A percentile compares a stretch with the other conserved stretches of the same genome.
phyloP scores from a whole-genome alignment of 2,113 vertebrate species.

The Microtus oregoni region DNA sequence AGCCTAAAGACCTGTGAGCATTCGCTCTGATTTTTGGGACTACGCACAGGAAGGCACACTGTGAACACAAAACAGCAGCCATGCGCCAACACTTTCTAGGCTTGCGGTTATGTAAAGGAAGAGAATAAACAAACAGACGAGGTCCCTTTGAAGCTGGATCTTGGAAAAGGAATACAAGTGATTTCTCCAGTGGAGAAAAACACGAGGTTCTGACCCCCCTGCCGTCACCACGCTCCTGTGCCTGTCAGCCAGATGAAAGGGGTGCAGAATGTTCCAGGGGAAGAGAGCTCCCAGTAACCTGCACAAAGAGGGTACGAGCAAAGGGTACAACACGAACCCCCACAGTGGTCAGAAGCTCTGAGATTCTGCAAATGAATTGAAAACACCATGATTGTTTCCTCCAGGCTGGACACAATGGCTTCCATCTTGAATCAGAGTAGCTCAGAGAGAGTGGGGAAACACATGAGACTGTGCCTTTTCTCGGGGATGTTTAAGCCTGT shows the following conservation, averaged over 20 bases:
- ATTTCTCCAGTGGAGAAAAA: constrained; percentile 13
- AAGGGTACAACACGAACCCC: neutral
- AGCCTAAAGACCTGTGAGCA: neutral
- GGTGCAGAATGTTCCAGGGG: neutral
- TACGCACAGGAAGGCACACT: neutral
- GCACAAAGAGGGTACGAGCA: neutral
- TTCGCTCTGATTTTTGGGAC: neutral
- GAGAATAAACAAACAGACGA: neutral
- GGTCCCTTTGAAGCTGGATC: neutral
- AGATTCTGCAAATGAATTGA: neutral
- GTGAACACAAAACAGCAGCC: neutral
- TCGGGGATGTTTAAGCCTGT: neutral
- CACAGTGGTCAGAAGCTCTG: neutral
- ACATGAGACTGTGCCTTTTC: neutral
- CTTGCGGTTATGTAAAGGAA: neutral
- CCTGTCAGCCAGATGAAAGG: neutral
- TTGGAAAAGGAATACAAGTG: neutral
- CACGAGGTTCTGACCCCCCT: neutral
- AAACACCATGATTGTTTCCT: neutral
- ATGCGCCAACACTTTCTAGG: neutral
- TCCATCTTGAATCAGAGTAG: neutral
- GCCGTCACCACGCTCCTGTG: neutral
- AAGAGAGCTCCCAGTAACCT: neutral
- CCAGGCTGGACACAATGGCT: neutral
- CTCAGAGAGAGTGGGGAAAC: neutral